Evolutionary conservation across 2,888 invertebrate genomes (phyloP).

Genomic region (Podabrus alpinus): DNA sequence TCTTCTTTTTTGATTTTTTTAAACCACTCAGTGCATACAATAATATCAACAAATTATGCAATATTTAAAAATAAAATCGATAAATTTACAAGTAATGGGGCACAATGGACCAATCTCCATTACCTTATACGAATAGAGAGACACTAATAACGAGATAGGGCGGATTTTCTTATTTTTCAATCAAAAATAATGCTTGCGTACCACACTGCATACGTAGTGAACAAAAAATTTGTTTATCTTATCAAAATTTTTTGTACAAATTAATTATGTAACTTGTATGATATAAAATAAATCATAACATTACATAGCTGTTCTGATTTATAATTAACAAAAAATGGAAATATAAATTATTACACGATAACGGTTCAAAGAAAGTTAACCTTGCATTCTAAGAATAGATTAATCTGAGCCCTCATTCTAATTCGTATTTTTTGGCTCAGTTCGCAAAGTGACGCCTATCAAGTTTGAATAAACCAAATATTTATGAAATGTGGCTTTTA

Average conservation of each 20-base stretch:
- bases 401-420: constrained; percentile 3
- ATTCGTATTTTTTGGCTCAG: constrained; percentile 4
- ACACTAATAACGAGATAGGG: too few species aligned
- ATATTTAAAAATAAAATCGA: not conserved
- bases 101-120: not conserved
- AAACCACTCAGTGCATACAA: not conserved
- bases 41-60: not conserved
- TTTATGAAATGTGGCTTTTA: not conserved
- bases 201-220: not conserved
- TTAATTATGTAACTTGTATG: not conserved
- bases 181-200: not conserved
- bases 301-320: not conserved
- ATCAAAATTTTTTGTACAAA: not conserved
- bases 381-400: constrained; percentile 6
- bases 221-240: not conserved
- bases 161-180: not conserved
- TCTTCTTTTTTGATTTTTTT: not conserved
- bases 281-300: not conserved
- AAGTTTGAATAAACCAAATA: constrained; percentile 5
- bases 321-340: not conserved
- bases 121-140: not conserved
- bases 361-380: constrained; percentile 5
- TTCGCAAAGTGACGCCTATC: constrained; percentile 3
- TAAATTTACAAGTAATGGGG: not conserved
- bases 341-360: not conserved